A percentile compares a stretch with the other conserved stretches of the same genome.
Conservation (phyloP, 2,888 invertebrate species). For the Diachrysia chrysitis region DNA sequence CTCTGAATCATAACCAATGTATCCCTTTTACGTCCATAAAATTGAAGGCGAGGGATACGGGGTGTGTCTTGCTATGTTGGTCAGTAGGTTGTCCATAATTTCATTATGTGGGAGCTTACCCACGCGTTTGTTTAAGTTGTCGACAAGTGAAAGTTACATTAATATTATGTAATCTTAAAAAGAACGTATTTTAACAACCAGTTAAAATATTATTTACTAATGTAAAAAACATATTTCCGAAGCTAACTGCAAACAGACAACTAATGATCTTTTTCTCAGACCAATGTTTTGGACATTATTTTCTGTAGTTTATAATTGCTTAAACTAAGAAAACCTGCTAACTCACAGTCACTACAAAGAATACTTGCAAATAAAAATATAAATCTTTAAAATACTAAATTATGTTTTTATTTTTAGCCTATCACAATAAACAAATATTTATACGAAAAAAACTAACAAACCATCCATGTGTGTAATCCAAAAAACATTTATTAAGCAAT, state of each 20-base stretch:
- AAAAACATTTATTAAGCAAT: constrained; percentile 48
- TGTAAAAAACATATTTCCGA: too few relatives aligned
- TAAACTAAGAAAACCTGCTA: too few relatives aligned
- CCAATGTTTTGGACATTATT: too few relatives aligned
- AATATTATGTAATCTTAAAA: constrained; percentile 63
- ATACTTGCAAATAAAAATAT: too few relatives aligned
- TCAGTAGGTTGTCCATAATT: constrained; percentile 74
- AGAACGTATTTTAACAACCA: constrained; percentile 13
- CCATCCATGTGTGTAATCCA: constrained; percentile 30
- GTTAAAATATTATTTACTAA: constrained; percentile 6
- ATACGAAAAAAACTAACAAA: constrained; percentile 7
- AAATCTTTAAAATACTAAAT: too few relatives aligned
- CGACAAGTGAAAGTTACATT: constrained; percentile 69
- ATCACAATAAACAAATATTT: constrained; percentile 10
- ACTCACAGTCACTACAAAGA: too few relatives aligned
- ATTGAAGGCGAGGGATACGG: constrained; percentile 30
- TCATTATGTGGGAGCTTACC: constrained; percentile 77
- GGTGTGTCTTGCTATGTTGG: constrained; percentile 63
- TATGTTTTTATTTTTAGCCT: too few relatives aligned
- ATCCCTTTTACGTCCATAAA: constrained; percentile 49
- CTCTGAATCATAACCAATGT: constrained; percentile 62
- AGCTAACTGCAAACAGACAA: too few relatives aligned
- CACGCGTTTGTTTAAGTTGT: constrained; percentile 69
- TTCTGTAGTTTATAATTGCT: too few relatives aligned
- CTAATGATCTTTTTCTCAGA: too few relatives aligned